Percentiles rank a stretch among this genome's conserved stretches.
phyloP scores from a whole-genome alignment of 2,113 vertebrate genomes.

The Rutilus rutilus region DNA sequence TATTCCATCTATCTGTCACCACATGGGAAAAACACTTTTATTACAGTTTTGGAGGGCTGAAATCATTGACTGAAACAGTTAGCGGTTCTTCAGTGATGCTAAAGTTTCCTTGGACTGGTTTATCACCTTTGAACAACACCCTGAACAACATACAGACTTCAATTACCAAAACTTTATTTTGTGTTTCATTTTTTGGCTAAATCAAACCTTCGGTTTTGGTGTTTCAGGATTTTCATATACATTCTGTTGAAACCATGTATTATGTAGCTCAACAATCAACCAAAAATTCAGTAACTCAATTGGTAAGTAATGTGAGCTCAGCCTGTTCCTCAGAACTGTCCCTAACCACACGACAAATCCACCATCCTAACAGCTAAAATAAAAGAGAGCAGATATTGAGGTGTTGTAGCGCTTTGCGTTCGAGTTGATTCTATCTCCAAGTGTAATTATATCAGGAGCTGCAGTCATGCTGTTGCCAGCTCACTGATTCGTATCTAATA shows the following conservation, averaged over 20 bases:
- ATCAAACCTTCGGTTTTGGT: background rate
- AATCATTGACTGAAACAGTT: background rate
- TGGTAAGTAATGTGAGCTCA: background rate
- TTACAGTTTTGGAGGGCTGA: background rate
- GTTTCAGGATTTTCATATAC: background rate
- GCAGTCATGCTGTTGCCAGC: constrained; percentile 54
- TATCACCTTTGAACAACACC: background rate
- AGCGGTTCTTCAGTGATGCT: too few relatives aligned
- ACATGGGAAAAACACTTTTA: background rate
- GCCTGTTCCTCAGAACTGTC: background rate
- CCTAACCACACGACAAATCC: background rate
- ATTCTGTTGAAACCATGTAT: background rate
- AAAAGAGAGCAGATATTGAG: constrained; percentile 6
- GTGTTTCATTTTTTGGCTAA: background rate
- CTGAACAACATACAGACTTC: background rate
- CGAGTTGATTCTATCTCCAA: constrained; percentile 42
- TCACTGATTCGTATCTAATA: constrained; percentile 44
- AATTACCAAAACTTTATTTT: background rate
- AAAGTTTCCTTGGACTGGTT: background rate
- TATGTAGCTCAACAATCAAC: background rate
- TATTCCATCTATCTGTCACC: background rate
- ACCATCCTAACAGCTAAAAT: background rate
- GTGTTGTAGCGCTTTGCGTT: constrained; percentile 28
- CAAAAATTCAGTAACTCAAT: background rate
- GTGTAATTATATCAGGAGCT: constrained; percentile 42